phyloP scores from a whole-genome alignment of 2,888 invertebrate genomes.

The Mayetiola destructor region DNA sequence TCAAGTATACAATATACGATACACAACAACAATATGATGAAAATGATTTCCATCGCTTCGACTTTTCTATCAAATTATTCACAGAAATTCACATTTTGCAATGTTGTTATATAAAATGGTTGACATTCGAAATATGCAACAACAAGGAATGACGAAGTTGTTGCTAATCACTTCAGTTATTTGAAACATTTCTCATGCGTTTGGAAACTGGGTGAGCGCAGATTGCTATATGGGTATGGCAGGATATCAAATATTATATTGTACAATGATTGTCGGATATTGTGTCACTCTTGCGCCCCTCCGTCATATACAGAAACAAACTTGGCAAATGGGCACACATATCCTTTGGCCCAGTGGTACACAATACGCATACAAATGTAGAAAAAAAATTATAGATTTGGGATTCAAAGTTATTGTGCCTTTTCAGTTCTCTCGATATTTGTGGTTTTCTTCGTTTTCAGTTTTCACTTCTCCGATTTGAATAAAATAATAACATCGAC shows the following conservation, averaged over 20 bases:
- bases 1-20: no score
- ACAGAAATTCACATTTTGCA: background rate
- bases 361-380: background rate
- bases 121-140: no score
- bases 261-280: background rate
- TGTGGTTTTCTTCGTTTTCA: no score
- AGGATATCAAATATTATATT: background rate
- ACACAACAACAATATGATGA: background rate
- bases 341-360: no score
- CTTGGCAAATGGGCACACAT: background rate
- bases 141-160: background rate
- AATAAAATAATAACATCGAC: background rate
- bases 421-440: background rate
- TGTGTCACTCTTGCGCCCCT: no score
- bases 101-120: constrained; percentile 1
- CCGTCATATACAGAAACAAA: no score
- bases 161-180: no score
- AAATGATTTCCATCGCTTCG: background rate
- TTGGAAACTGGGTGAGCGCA: background rate
- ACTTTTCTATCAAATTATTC: background rate
- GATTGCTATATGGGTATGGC: background rate
- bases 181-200: no score
- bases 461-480: no score
- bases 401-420: no score
- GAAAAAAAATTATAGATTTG: background rate